Conservation (phyloP, 1,140 invertebrate species). For the Drosophila triauraria region DNA sequence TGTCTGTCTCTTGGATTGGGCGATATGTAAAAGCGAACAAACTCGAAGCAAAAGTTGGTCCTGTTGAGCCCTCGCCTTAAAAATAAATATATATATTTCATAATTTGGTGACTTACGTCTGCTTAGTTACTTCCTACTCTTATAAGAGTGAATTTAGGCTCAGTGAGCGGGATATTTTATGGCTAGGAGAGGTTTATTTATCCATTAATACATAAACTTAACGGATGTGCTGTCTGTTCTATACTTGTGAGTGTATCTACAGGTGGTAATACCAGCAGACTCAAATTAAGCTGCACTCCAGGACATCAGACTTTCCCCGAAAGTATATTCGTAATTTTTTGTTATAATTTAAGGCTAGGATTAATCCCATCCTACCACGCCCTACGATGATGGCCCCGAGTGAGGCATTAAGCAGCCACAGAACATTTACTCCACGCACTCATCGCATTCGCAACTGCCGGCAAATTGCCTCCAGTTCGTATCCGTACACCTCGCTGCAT, state of each 20-base stretch:
- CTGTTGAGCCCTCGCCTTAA: slow-evolving; percentile 4
- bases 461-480: slow-evolving; percentile 57
- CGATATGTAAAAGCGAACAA: slow-evolving; percentile 25
- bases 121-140: too few species aligned
- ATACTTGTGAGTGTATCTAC: neutral
- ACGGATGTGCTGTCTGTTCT: neutral
- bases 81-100: neutral
- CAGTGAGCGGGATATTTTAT: neutral
- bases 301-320: neutral
- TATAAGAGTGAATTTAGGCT: too few species aligned
- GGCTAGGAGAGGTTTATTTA: neutral
- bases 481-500: slow-evolving; percentile 54
- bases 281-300: neutral
- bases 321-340: slow-evolving; percentile 9
- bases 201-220: too few species aligned
- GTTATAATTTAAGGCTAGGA: slow-evolving; percentile 32
- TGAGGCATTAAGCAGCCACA: slow-evolving; percentile 46
- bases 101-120: neutral
- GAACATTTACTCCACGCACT: slow-evolving; percentile 44
- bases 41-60: slow-evolving; percentile 24
- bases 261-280: neutral
- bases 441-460: slow-evolving; percentile 46
- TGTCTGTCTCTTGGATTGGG: slow-evolving; percentile 11
- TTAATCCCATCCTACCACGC: slow-evolving; percentile 11
- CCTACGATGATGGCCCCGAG: slow-evolving; percentile 21